Evolutionary conservation across 2,888 invertebrate genomes (phyloP), one percentile per base, ranked within the genome.

Genomic region (Tortrix viridana): DNA sequence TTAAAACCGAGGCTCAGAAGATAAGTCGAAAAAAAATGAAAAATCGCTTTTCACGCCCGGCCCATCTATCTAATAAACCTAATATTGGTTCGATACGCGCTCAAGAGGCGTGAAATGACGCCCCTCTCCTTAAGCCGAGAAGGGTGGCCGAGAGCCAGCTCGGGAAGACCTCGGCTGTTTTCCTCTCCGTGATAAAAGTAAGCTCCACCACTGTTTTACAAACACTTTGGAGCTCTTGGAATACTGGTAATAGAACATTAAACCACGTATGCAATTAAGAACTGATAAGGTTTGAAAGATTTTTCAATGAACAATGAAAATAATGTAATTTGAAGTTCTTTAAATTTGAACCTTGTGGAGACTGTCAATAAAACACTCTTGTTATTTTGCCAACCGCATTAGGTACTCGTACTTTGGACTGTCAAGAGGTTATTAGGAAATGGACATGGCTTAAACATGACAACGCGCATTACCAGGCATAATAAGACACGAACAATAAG

Each of bases 81-180:
- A 89, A 89, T 90, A 89, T 88, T 90, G 89, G 88, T 88, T 86
- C 88, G 84, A 88, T 89, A 86, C 85, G 87, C 88, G 89, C 77
- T 81, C 88, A 89, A 89, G 88, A 86, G 85, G 82, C 90, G 88
- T 90, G 87, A 90, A 91, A 90, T 89, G 85, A 88, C 80, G 81
- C 79, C 77, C 77, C 78, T 70, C 77, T 76, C 75, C 72, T 73
- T 65, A 77, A 69, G 68, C 74, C 74, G 69, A 54, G 65, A 71
- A 71, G 76, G 77, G 75, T 71, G 72, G 65, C 67, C 65, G 63
- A 65, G 71, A 72, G 71, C 85, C 86, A 85, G 68, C 67, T 52
- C 65, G 74, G 68, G 70, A 66, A 77, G 87, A 80, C 75, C 86
- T 79, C 73, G 72, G 68, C 67, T 74, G 75, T 77, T 80, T 77